Evolutionary conservation across 2,888 invertebrate genomes (phyloP).

Genomic region (Notodonta dromedarius): DNA sequence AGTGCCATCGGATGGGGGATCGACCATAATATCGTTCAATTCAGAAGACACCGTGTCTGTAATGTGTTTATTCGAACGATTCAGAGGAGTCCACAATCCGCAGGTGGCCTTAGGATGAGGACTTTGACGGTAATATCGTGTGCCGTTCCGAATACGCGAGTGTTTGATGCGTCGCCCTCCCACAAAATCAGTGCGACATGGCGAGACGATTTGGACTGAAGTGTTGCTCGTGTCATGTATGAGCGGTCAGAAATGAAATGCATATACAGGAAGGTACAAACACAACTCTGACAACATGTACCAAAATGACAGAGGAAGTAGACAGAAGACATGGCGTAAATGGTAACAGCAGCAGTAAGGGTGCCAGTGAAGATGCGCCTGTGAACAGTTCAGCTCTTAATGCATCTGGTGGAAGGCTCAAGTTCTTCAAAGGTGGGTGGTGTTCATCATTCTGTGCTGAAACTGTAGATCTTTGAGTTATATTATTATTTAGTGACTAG

Average conservation of each 20-base stretch:
- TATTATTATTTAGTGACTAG: slow-evolving; percentile 27
- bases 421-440: slow-evolving; percentile 90
- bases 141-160: slow-evolving; percentile 67
- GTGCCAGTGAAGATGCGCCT: slow-evolving; percentile 75
- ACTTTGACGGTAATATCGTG: slow-evolving; percentile 74
- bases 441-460: slow-evolving; percentile 25
- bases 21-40: slow-evolving; percentile 60
- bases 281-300: slow-evolving; percentile 90
- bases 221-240: slow-evolving; percentile 78
- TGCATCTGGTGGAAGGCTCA: slow-evolving; percentile 89
- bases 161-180: slow-evolving; percentile 65
- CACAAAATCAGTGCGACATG: slow-evolving; percentile 71
- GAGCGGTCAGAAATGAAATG: slow-evolving; percentile 86
- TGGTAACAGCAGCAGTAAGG: slow-evolving; percentile 86
- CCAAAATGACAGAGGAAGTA: slow-evolving; percentile 86
- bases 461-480: slow-evolving; percentile 19
- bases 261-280: slow-evolving; percentile 86
- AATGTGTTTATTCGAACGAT: slow-evolving; percentile 80
- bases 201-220: slow-evolving; percentile 75
- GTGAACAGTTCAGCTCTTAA: slow-evolving; percentile 72
- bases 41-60: slow-evolving; percentile 77
- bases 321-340: slow-evolving; percentile 89
- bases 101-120: slow-evolving; percentile 83
- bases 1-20: slow-evolving; percentile 59
- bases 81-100: slow-evolving; percentile 69